Evolutionary conservation across 1,140 invertebrate species (phyloP), one percentile per base, ranked within the genome.

Genomic region (Tetragonula clypearis): DNA sequence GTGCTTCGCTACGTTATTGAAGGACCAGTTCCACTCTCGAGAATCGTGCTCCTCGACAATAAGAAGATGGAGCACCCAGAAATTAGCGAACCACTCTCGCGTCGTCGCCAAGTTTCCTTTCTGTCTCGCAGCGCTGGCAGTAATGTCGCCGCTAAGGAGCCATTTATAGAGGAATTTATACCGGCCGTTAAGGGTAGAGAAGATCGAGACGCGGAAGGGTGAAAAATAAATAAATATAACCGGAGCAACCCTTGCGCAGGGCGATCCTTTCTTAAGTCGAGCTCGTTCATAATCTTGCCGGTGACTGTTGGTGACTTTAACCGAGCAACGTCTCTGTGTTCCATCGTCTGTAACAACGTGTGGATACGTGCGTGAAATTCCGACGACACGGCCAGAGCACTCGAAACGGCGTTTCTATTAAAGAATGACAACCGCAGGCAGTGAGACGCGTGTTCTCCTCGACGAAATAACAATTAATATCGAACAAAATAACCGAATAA

Each of bases 211-310:
- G 62, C 53, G 76, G 62, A 86, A 84, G 87, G 82, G 75, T 82
- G 85, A 91, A 89, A 92, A 92, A 92, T 92, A 92, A 91, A 92
- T 92, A 92, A 92, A 92, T 92, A 92, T 83, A 90, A 84, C 84
- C n/a, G 68, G 60, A 76, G 84, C 85, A 91, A 90, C 88, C 86
- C 90, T 90, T 83, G 78, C 85, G 55, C 73, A 72, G 84, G 65
- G 86, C 87, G 81, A 88, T 85, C 78, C 82, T 87, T 90, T 83
- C 88, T 88, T 88, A 91, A 90, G 79, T 87, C 82, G 84, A 78
- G 86, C 85, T 92, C 92, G 92, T 92, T 89, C 91, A 92, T 92
- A 92, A 92, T 92, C 91, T 88, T 80, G 80, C 83, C 75, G 35
- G 90, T 81, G 75, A 88, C 91, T 92, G 91, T 72, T 77, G 84